Conservation (phyloP, 1,140 invertebrate species). For the Antheraea pernyi region DNA sequence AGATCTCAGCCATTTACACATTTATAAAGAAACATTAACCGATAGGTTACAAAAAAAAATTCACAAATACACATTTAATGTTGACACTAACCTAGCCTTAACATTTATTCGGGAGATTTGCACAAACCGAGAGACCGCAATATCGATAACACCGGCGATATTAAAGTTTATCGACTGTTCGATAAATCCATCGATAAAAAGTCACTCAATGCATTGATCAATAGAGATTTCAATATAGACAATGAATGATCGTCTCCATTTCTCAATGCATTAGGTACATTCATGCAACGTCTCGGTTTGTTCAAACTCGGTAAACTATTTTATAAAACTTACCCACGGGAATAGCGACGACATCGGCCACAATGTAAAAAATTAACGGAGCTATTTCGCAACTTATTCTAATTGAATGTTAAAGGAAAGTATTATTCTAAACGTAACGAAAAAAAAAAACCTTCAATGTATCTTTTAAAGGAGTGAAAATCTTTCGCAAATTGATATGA, state of each 20-base stretch:
- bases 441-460: too few relatives aligned
- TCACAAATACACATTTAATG: slow-evolving; percentile 79
- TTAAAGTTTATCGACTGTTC: neutral
- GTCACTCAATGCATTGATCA: neutral
- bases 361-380: slow-evolving; percentile 45
- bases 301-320: slow-evolving; percentile 28
- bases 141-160: neutral
- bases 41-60: slow-evolving; percentile 69
- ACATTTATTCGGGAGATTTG: slow-evolving; percentile 39
- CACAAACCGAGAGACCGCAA: slow-evolving; percentile 38
- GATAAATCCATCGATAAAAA: neutral
- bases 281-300: slow-evolving; percentile 34
- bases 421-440: slow-evolving; percentile 1
- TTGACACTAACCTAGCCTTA: slow-evolving; percentile 70
- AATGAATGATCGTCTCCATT: neutral
- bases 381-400: slow-evolving; percentile 29
- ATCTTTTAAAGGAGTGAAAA: neutral
- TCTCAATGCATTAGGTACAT: slow-evolving; percentile 10
- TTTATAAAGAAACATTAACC: slow-evolving; percentile 74
- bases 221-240: neutral
- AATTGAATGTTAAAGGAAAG: slow-evolving; percentile 28
- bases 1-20: slow-evolving; percentile 73
- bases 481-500: too few relatives aligned
- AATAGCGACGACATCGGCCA: slow-evolving; percentile 64
- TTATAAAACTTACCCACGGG: slow-evolving; percentile 51